Base-by-base conservation (phyloP, 2,888 invertebrate genomes). In the Nymphalis polychloros region DNA sequence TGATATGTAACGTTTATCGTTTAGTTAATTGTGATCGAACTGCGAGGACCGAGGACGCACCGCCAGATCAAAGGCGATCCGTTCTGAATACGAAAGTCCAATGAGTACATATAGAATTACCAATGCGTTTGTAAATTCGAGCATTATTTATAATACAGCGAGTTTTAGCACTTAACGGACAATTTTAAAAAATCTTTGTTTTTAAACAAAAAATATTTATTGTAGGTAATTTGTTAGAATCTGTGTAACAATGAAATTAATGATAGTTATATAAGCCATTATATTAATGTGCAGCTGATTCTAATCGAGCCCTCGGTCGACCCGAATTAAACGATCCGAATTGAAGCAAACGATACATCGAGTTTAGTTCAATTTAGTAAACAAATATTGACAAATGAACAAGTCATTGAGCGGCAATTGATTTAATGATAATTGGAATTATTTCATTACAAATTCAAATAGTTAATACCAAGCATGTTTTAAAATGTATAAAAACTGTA, bases 81-180 rank as follows among this genome's bases (percentile, higher is more conserved):
- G 79, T 78, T 75, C 79, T 82, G 81, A 85, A 86, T 86, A 81
- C 79, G 79, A 78, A 85, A 84, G 74, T 78, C 73, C 70, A 74
- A 68, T 70, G 71, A 72, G 73, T 72, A 76, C 72, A 77, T 76
- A 73, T 73, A 77, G 78, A 77, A 77, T 77, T 73, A 75, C 72
- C 75, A 77, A 77, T 76, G 73, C 69, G 73, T 75, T 75, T 74
- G 70, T 72, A 71, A 72, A 75, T 73, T 74, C 69, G 70, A 73
- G 64, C 53, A 69, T 70, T 65, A 68, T 69, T 71, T 68, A 69
- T 68, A 68, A 57, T 67, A 63, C 62, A 41, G 16, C 31, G 27
- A 17, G 2, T 55, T n/a, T 55, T 31, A 55, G n/a, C 53, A 8
- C 31, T n/a, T 31, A 55, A 31, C 8, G 27, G 8, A 55, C 41